Percentiles rank a stretch among this genome's conserved stretches.
Conservation (phyloP, 2,888 invertebrate genomes). For the Epicampocera succincta region DNA sequence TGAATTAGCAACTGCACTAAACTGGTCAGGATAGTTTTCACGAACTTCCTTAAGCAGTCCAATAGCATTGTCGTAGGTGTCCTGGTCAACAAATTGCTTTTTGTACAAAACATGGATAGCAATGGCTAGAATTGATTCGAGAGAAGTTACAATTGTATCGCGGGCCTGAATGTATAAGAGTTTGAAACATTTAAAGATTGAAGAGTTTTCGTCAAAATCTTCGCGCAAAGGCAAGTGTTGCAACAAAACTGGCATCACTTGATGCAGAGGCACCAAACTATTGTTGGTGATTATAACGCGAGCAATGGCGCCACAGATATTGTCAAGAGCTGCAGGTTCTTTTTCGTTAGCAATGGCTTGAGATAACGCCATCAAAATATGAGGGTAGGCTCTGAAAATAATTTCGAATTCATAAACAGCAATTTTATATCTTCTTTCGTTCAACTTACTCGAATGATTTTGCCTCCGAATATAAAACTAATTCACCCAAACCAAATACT, state of each 20-base stretch:
- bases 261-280: conserved; percentile 86
- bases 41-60: conserved; percentile 84
- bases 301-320: conserved; percentile 89
- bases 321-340: conserved; percentile 87
- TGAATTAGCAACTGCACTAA: conserved; percentile 81
- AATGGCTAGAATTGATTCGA: conserved; percentile 83
- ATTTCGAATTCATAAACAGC: neutral
- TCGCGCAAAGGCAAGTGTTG: conserved; percentile 87
- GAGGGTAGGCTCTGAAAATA: conserved; percentile 84
- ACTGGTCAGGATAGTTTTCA: conserved; percentile 84
- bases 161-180: conserved; percentile 85
- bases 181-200: conserved; percentile 86
- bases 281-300: conserved; percentile 87
- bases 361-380: conserved; percentile 86
- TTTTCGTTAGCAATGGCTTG: conserved; percentile 85
- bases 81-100: conserved; percentile 82
- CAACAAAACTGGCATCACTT: conserved; percentile 88
- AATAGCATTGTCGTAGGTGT: conserved; percentile 77
- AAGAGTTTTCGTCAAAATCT: conserved; percentile 88
- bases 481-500: conserved; percentile 88
- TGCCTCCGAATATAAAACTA: conserved; percentile 86
- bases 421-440: neutral
- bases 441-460: conserved; percentile 83
- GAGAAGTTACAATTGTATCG: conserved; percentile 82
- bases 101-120: conserved; percentile 84